Percentiles rank a stretch among this genome's conserved stretches.
Conservation (phyloP, 2,113 vertebrate species). For the Heteronetta atricapilla region DNA sequence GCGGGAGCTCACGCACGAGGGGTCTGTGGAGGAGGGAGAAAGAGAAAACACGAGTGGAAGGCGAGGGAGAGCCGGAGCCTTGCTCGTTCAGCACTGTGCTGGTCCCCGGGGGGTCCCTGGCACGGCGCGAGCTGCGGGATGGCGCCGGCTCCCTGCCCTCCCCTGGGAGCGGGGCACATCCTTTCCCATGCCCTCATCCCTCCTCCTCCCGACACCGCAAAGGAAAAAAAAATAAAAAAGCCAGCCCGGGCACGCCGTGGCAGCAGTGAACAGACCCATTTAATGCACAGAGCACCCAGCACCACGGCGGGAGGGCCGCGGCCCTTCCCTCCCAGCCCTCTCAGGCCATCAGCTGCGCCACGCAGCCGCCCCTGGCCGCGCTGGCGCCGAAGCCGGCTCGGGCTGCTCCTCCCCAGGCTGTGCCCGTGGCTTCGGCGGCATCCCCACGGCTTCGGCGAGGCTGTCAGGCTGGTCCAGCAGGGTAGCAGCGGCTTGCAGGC, state of each 20-base stretch:
- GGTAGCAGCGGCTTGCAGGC: background rate
- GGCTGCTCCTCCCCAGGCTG: background rate
- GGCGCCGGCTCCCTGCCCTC: background rate
- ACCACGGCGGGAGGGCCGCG: background rate
- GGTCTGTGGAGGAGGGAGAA: too few relatives aligned
- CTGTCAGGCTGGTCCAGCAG: slow-evolving; percentile 35
- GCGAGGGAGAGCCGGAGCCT: background rate
- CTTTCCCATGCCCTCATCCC: background rate
- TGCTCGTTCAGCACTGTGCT: background rate
- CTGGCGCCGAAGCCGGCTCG: background rate
- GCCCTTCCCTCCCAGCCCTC: background rate
- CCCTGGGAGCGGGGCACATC: fast-evolving
- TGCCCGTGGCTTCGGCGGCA: background rate
- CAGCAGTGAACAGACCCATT: slow-evolving; percentile 35
- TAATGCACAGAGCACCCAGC: slow-evolving; percentile 42
- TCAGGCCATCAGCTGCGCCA: background rate
- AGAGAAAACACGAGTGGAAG: background rate
- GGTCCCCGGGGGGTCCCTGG: background rate
- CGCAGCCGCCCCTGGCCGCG: background rate
- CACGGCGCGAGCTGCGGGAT: background rate
- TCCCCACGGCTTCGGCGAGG: background rate
- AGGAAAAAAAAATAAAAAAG: background rate
- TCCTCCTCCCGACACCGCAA: fast-evolving
- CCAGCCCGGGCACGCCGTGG: background rate
- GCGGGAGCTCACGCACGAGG: background rate